phyloP scores from a whole-genome alignment of 2,113 vertebrate species.

The Empidonax traillii region DNA sequence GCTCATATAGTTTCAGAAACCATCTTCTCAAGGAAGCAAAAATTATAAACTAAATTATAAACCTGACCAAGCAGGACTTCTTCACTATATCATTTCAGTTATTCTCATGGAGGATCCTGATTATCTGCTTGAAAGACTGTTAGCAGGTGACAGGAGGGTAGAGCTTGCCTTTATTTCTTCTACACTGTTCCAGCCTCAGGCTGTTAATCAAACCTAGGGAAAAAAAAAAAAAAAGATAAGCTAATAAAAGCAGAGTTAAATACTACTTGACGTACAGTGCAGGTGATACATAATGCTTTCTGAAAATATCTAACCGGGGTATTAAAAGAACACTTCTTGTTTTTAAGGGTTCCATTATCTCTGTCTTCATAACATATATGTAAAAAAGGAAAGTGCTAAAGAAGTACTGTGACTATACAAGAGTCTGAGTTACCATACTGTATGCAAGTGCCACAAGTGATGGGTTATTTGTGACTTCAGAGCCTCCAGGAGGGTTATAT shows the following conservation, averaged over 20 bases:
- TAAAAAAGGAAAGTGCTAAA: neutral
- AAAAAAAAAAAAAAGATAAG: neutral
- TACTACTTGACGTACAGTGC: neutral
- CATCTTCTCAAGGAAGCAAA: neutral
- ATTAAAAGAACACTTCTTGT: neutral
- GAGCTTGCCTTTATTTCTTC: neutral
- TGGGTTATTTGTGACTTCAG: neutral
- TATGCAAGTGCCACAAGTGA: rapidly evolving
- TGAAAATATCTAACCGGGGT: neutral
- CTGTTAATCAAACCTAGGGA: neutral
- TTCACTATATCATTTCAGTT: neutral
- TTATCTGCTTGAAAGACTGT: neutral
- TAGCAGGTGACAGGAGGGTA: neutral
- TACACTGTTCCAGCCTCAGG: neutral
- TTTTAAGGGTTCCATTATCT: neutral
- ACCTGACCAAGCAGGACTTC: neutral
- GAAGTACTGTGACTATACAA: neutral
- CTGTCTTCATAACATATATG: neutral
- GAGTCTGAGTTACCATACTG: neutral
- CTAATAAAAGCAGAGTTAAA: neutral
- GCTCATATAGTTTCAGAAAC: neutral
- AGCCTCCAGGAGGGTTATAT: neutral
- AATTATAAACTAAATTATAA: neutral
- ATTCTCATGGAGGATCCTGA: neutral
- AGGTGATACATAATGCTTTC: neutral